These are phyloP conservation scores for Cydia fagiglandana DNA, from an alignment of 1,140 invertebrate species.

Conservation along the genomic window DNA sequence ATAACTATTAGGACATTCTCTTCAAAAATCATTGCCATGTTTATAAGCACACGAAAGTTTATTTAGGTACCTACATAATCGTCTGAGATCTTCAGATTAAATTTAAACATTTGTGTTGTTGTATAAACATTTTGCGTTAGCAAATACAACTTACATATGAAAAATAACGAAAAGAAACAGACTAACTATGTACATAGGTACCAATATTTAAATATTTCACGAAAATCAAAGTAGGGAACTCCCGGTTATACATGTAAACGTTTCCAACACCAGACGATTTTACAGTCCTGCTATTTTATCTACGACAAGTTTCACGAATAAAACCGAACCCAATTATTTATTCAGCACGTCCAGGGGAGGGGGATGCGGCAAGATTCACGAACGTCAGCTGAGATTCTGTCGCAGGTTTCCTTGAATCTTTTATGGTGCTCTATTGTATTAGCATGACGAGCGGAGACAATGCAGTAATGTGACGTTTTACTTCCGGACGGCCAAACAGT, in stretches of 20 bases:
- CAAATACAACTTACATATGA: too few species aligned
- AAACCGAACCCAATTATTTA: slow-evolving; percentile 31
- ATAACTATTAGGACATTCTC: too few species aligned
- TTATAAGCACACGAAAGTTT: too few species aligned
- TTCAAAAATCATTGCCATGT: too few species aligned
- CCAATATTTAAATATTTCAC: neutral
- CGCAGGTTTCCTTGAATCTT: slow-evolving; percentile 4
- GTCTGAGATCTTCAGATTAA: too few species aligned
- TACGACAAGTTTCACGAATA: slow-evolving; percentile 22
- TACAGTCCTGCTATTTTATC: slow-evolving; percentile 13
- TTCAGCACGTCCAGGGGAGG: slow-evolving; percentile 24
- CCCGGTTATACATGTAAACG: neutral
- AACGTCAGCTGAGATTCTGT: slow-evolving; percentile 26
- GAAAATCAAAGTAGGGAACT: neutral
- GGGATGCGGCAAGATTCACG: slow-evolving; percentile 5
- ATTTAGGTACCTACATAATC: too few species aligned
- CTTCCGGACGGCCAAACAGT: neutral
- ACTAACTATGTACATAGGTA: too few species aligned
- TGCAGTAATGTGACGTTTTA: neutral
- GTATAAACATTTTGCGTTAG: too few species aligned
- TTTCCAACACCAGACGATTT: neutral
- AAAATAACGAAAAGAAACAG: too few species aligned
- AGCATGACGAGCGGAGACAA: neutral
- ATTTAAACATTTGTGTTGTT: too few species aligned
- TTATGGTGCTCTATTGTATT: neutral